A percentile compares a stretch with the other conserved stretches of the same genome.
Conservation (phyloP, 2,797 vertebrate species). For the Artibeus jamaicensis region DNA sequence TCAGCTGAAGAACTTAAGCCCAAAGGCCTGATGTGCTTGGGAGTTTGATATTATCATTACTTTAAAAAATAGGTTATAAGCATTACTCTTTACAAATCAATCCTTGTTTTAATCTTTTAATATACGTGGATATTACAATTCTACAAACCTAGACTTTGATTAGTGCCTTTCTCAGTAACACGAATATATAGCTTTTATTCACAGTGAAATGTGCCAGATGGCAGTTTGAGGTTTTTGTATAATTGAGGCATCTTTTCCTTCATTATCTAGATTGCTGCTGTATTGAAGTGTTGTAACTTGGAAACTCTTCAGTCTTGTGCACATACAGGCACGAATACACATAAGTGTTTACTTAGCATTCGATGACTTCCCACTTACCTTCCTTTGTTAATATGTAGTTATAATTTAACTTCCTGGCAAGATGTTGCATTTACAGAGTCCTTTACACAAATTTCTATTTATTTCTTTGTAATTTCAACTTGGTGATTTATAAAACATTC, state of each 20-base stretch:
- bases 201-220: not conserved
- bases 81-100: not conserved
- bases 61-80: not conserved
- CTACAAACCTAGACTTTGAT: not conserved
- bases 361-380: not conserved
- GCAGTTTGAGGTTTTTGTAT: not conserved
- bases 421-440: not conserved
- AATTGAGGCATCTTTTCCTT: not conserved
- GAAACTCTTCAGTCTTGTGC: not conserved
- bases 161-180: not conserved
- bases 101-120: not conserved
- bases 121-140: not conserved
- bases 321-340: not conserved
- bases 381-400: not conserved
- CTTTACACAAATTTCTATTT: not conserved
- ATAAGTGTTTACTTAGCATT: not conserved
- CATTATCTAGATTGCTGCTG: not conserved
- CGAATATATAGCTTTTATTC: not conserved
- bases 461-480: not conserved
- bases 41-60: not conserved
- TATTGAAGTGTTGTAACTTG: not conserved
- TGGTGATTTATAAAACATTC: not conserved
- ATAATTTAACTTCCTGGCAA: not conserved
- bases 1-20: not conserved
- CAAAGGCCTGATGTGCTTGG: not conserved